Conservation (phyloP, 2,888 invertebrate genomes). For the Beris chalybata region DNA sequence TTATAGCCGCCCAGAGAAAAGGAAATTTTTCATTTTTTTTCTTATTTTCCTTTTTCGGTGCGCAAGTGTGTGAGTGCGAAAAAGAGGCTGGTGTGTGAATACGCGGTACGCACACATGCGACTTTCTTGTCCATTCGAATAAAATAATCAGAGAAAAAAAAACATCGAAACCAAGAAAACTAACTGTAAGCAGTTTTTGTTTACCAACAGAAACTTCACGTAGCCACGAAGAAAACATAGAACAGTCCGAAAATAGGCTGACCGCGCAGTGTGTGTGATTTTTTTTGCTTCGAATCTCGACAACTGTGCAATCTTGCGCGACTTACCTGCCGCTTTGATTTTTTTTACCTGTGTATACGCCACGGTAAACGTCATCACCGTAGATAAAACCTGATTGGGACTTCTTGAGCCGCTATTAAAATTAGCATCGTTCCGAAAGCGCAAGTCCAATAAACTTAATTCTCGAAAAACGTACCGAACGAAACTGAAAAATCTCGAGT, state of each 20-base stretch:
- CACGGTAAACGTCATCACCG: neutral
- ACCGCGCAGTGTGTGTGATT: neutral
- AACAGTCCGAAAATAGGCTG: conserved; percentile 11
- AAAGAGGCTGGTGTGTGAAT: conserved; percentile 14
- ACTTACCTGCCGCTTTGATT: neutral
- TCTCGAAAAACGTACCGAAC: neutral
- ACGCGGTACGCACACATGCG: conserved; percentile 17
- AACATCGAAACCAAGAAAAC: neutral
- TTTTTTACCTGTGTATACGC: neutral
- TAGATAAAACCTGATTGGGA: neutral
- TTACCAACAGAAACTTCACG: conserved; percentile 16
- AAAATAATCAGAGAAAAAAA: neutral
- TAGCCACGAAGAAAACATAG: neutral
- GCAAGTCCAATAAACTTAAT: neutral
- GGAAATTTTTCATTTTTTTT: conserved; percentile 22
- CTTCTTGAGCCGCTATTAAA: neutral
- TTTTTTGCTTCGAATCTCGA: neutral
- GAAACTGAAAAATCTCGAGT: neutral
- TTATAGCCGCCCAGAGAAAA: conserved; percentile 44
- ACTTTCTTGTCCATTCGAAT: conserved; percentile 6
- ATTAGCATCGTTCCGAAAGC: neutral
- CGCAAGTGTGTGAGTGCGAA: conserved; percentile 10
- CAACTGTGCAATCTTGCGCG: neutral
- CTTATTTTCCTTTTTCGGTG: conserved; percentile 16
- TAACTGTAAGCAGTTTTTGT: conserved; percentile 18